Conservation (phyloP, 2,797 vertebrate species). For the Manis crassicaudata region DNA sequence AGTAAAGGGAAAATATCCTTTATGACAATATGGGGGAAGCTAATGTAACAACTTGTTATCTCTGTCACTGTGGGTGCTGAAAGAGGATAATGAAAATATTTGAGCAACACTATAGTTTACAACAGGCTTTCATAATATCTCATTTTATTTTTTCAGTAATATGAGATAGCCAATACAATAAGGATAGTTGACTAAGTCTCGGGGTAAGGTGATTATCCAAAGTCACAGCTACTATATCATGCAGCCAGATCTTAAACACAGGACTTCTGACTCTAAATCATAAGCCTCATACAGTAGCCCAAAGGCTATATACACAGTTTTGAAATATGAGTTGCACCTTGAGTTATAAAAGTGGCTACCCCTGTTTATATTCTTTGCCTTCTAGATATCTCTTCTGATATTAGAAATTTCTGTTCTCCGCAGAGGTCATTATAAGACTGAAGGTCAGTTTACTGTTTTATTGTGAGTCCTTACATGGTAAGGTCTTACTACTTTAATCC, state of each 20-base stretch:
- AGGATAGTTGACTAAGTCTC: background rate
- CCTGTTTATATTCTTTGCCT: background rate
- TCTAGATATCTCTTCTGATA: background rate
- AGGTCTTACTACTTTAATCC: conserved; percentile 11
- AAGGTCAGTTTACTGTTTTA: conserved; percentile 48
- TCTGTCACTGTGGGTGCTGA: background rate
- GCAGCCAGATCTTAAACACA: background rate
- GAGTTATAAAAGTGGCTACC: background rate
- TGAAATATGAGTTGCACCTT: background rate
- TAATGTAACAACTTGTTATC: conserved; percentile 5
- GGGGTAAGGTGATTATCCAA: background rate
- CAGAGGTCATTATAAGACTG: background rate
- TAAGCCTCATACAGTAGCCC: background rate
- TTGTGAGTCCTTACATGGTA: background rate
- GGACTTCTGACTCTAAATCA: conserved; percentile 18
- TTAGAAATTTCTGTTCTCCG: conserved; percentile 22
- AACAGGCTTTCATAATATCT: conserved; percentile 20
- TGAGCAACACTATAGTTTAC: conserved; percentile 43
- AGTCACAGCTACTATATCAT: conserved; percentile 1
- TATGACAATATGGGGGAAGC: background rate
- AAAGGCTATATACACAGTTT: background rate
- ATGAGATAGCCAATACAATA: conserved; percentile 16
- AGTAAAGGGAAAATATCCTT: conserved; percentile 21
- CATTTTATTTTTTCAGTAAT: conserved; percentile 47
- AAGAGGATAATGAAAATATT: conserved; percentile 22